Evolutionary conservation across 2,888 invertebrate species (phyloP), one percentile per base, ranked within the genome.

Genomic region (Harpalus rufipes): DNA sequence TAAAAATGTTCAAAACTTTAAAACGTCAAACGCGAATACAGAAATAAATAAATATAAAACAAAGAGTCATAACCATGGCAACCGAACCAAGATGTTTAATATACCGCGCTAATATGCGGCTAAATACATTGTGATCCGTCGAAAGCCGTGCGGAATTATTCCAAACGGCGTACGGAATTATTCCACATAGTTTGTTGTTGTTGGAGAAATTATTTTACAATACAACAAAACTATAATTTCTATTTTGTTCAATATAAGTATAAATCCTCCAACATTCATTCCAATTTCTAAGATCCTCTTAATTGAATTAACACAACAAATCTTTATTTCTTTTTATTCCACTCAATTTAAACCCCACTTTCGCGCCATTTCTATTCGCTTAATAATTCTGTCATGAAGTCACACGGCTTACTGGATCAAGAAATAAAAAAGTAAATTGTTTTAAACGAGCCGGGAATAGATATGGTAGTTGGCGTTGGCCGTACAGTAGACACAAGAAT

Each of bases 341-440:
- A 39, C 25, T 7, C 65, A 72, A 72, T 72, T 72, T 72, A 44
- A 18, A 16, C 16, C 39, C 32, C 44, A 25, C 25, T 25, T 25
- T 25, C 25, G n/a, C 21, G 32, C 39, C 7, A 12, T 25, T 14
- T 21, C 41, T 16, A 72, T 72, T 72, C 41, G 10, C 41, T 44
- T 72, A 72, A 72, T 72, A 72, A 72, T 72, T 72, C 72, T 72
- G 72, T 72, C 72, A 72, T 14, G 72, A 72, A 44, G 44, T 44
- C 25, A 10, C 44, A 7, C 44, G 44, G 18, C 32, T n/a, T n/a
- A 32, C n/a, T 14, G 39, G 39, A 65, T 63, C 63, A 25, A 63
- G 8, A 72, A 72, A 72, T 72, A 72, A 72, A 72, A 72, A 72
- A 72, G 41, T 72, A 72, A 72, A 72, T 72, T 72, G 72, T 72